phyloP scores from a whole-genome alignment of 2,797 vertebrate species.

The Schizopygopsis malacanthus region DNA sequence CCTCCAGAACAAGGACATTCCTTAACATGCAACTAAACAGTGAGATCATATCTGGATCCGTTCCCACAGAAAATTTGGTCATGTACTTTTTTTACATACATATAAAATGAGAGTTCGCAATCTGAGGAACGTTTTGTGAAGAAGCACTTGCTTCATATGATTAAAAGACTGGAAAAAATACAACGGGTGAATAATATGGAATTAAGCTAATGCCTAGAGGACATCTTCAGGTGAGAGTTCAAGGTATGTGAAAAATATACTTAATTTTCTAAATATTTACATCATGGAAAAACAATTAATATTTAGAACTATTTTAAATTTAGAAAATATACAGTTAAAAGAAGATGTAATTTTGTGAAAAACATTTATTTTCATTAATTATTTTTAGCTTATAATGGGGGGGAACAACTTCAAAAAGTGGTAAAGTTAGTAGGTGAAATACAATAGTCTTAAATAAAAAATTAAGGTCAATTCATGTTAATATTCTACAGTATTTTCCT shows the following conservation, averaged over 20 bases:
- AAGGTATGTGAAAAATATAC: slow-evolving; percentile 39
- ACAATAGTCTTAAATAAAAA: background rate
- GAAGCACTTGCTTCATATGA: background rate
- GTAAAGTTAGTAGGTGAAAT: background rate
- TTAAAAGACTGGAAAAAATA: background rate
- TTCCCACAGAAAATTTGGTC: slow-evolving; percentile 45
- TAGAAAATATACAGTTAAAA: background rate
- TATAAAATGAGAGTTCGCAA: slow-evolving; percentile 44
- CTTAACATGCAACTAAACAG: slow-evolving; percentile 66
- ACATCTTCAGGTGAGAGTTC: background rate
- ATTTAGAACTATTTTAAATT: background rate
- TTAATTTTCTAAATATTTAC: background rate
- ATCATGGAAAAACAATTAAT: background rate
- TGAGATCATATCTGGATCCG: slow-evolving; percentile 66
- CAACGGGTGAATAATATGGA: background rate
- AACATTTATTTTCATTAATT: background rate
- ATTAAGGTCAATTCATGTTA: too few relatives aligned
- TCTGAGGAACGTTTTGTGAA: background rate
- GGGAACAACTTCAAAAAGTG: rapidly evolving
- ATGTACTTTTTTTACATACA: background rate
- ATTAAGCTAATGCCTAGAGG: background rate
- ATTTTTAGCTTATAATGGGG: background rate
- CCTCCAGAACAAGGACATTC: slow-evolving; percentile 66
- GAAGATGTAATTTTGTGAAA: too few relatives aligned
- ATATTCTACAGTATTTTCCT: background rate